Conservation (phyloP, 1,140 invertebrate species). For the Drosophila ercepeae region DNA sequence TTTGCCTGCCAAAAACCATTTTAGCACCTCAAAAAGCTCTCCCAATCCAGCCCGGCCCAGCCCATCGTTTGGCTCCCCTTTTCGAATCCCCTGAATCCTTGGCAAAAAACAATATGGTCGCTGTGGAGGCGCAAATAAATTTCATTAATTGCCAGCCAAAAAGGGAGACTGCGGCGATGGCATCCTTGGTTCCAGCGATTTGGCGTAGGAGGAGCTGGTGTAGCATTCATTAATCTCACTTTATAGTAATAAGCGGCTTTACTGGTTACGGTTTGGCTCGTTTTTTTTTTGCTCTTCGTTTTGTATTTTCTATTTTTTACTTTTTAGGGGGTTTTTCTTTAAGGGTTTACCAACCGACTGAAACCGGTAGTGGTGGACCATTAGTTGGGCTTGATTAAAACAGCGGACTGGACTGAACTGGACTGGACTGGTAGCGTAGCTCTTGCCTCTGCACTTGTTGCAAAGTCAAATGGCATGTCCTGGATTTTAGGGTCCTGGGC, state of each 20-base stretch:
- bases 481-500: slow-evolving; percentile 19
- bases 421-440: slow-evolving; percentile 1
- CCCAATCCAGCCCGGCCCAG: slow-evolving; percentile 4
- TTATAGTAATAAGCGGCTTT: slow-evolving; percentile 83
- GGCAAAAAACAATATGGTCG: slow-evolving; percentile 59
- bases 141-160: slow-evolving; percentile 76
- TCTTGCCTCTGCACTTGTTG: slow-evolving; percentile 62
- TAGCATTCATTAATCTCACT: slow-evolving; percentile 78
- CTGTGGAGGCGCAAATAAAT: slow-evolving; percentile 65
- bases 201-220: slow-evolving; percentile 5
- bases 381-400: slow-evolving; percentile 79
- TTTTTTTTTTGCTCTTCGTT: slow-evolving; percentile 23
- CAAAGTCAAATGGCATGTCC: slow-evolving; percentile 76
- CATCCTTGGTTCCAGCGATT: slow-evolving; percentile 30
- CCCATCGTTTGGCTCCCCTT: not conserved
- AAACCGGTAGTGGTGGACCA: slow-evolving; percentile 43
- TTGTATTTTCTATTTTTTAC: slow-evolving; percentile 8
- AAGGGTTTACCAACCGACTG: not conserved
- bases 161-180: slow-evolving; percentile 34
- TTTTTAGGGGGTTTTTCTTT: not conserved
- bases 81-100: not conserved
- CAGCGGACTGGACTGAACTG: slow-evolving; percentile 34
- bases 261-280: slow-evolving; percentile 62
- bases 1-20: slow-evolving; percentile 50
- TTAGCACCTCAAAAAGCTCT: slow-evolving; percentile 34